Evolutionary conservation across 1,140 invertebrate species (phyloP), one percentile per base, ranked within the genome.

Genomic region (Laupala kohalensis): DNA sequence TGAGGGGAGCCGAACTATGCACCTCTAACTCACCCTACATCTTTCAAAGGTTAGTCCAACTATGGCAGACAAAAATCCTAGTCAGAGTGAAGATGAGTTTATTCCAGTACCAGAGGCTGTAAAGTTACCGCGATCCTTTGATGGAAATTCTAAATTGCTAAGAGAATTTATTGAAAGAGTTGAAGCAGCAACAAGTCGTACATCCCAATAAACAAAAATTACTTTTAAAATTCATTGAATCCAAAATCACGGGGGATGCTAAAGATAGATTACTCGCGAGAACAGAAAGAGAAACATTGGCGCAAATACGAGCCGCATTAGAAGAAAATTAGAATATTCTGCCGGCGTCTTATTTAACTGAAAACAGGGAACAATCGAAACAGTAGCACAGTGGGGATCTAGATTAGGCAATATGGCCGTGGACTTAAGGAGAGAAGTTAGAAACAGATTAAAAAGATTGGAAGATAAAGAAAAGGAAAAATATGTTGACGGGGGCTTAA

Each of bases 261-360:
- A 66, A 66, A 66, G 65, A 25, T 27, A 66, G 26, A n/a, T 25
- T 66, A 25, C n/a, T 27, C 9, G 65, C 26, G 13, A 2, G 65
- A 66, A 1, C 24, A 66, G 26, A 66, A 25, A 6, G 24, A 9
- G 26, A 66, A 25, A 66, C 26, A 6, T 66, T 1, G 65, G 65
- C 9, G 23, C 24, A 66, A n/a, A 4, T 66, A 13, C 9, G 26
- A 27, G 65, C 65, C 9, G 23, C 4, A 25, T 66, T 66, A 66
- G 65, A 66, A n/a, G 65, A 66, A 66, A 66, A 66, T 25, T 66
- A 25, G 65, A 66, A 25, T 66, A 66, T 66, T 27, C 9, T n/a
- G 65, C 26, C 9, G 24, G 65, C 26, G 26, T 25, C 9, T 27
- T 66, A 25, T 66, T 66, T n/a, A 66, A 6, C 6, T 24, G 6